These are phyloP conservation scores for Phodopus roborovskii DNA, from an alignment of 2,113 vertebrate genomes.

Conservation along the genomic window DNA sequence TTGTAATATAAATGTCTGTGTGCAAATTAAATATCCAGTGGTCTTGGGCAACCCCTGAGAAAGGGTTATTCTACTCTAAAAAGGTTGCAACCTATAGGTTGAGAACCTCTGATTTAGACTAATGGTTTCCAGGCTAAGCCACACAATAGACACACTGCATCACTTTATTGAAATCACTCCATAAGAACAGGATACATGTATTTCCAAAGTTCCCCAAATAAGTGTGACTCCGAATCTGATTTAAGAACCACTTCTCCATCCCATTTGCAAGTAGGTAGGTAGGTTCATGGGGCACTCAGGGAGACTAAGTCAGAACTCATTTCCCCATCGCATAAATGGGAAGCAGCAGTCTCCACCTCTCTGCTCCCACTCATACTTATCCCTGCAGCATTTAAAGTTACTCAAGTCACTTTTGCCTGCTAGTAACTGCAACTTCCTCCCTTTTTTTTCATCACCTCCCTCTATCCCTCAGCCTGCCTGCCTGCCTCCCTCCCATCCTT, in stretches of 20 bases:
- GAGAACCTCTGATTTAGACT: slow-evolving; percentile 13
- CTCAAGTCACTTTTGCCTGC: background rate
- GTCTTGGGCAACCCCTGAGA: background rate
- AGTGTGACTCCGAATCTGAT: background rate
- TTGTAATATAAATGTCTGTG: background rate
- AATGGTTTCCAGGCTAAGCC: background rate
- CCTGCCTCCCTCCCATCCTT: too few species aligned
- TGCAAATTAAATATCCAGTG: background rate
- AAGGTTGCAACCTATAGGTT: background rate
- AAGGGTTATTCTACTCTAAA: background rate
- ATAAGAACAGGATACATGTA: background rate
- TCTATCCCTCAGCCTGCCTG: background rate
- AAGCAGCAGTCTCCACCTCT: background rate
- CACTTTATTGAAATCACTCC: slow-evolving; percentile 39
- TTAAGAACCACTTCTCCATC: background rate
- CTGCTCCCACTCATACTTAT: background rate
- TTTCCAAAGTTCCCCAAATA: slow-evolving; percentile 4
- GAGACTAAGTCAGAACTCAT: background rate
- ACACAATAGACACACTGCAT: background rate
- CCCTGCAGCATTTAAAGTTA: background rate
- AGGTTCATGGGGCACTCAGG: background rate
- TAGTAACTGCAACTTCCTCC: background rate
- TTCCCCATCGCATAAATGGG: background rate
- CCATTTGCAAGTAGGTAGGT: background rate
- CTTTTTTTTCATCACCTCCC: too few species aligned